A percentile compares a stretch with the other conserved stretches of the same genome.
phyloP scores from a whole-genome alignment of 2,888 invertebrate genomes.

The Parapristionchus giblindavisi region DNA sequence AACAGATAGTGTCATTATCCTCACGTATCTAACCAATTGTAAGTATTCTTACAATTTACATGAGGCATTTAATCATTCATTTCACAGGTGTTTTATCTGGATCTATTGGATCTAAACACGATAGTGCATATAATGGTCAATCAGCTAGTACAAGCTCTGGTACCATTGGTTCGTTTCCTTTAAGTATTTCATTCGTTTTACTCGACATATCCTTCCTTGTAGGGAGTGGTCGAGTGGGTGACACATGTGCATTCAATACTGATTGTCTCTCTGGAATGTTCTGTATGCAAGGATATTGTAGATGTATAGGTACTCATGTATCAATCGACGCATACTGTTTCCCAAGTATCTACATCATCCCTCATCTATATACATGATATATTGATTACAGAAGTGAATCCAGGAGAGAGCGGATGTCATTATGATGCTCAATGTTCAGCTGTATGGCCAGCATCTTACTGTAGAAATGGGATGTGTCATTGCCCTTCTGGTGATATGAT shows the following conservation, averaged over 20 bases:
- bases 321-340: slow-evolving; percentile 58
- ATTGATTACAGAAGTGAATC: slow-evolving; percentile 52
- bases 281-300: slow-evolving; percentile 57
- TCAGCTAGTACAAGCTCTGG: too few species aligned
- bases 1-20: too few species aligned
- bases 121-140: too few species aligned
- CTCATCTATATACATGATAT: neutral
- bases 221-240: slow-evolving; percentile 59
- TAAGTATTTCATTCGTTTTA: too few species aligned
- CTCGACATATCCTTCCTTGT: neutral
- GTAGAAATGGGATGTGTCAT: slow-evolving; percentile 51
- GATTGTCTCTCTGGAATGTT: slow-evolving; percentile 61
- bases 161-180: too few species aligned
- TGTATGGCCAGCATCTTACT: slow-evolving; percentile 59
- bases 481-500: slow-evolving; percentile 58
- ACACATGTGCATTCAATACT: slow-evolving; percentile 59
- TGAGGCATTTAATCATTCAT: too few species aligned
- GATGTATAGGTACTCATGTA: slow-evolving; percentile 56
- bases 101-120: too few species aligned
- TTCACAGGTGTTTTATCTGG: too few species aligned
- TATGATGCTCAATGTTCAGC: slow-evolving; percentile 56
- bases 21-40: too few species aligned
- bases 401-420: slow-evolving; percentile 55
- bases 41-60: too few species aligned
- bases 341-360: slow-evolving; percentile 45